Conservation (phyloP, 2,113 vertebrate genomes). For the Carettochelys insculpta region DNA sequence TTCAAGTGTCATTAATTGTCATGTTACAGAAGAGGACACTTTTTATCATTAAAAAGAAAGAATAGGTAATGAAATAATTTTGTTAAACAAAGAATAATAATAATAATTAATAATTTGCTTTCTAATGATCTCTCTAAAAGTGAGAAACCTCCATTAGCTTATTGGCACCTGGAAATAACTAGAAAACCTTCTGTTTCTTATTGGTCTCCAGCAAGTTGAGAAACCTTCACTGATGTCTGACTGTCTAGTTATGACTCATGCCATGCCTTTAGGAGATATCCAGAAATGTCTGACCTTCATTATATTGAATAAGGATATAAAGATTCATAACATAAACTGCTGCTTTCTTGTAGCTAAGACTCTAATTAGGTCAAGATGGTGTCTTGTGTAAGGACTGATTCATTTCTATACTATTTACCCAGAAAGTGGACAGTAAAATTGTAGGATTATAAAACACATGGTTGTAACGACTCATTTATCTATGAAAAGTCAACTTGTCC, state of each 20-base stretch:
- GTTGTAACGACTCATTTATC: background rate
- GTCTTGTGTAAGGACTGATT: background rate
- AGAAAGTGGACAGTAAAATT: background rate
- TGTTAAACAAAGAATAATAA: background rate
- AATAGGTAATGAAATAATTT: fast-evolving
- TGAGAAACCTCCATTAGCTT: background rate
- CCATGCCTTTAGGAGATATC: fast-evolving
- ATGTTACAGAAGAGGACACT: fast-evolving
- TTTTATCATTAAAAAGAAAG: background rate
- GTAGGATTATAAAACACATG: background rate
- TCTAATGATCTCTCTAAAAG: background rate
- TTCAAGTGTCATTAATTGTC: background rate
- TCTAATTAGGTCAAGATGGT: background rate
- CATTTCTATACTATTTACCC: background rate
- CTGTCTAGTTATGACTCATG: fast-evolving
- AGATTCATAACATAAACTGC: background rate
- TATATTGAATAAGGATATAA: background rate
- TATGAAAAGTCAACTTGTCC: background rate
- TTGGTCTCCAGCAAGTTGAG: background rate
- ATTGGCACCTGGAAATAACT: background rate
- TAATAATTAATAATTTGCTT: too few species aligned
- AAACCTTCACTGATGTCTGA: fast-evolving
- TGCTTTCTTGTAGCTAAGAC: background rate
- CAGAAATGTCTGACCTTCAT: background rate
- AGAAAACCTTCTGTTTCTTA: background rate